These are phyloP conservation scores for Melanotaenia boesemani DNA, from an alignment of 2,797 vertebrate genomes.

Conservation along the genomic window DNA sequence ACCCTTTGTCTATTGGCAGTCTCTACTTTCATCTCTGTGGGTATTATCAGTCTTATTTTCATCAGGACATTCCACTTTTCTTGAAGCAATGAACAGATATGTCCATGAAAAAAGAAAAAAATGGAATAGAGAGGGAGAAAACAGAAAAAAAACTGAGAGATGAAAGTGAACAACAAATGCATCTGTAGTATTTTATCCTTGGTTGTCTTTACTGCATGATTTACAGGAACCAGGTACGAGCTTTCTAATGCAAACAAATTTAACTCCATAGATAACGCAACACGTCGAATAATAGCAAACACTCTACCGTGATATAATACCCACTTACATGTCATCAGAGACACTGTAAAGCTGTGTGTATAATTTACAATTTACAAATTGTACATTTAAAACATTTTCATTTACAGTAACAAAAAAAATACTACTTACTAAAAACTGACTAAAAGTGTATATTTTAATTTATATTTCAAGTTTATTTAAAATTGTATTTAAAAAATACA, in stretches of 20 bases:
- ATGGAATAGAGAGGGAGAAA: neutral
- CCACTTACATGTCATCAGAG: constrained; percentile 22
- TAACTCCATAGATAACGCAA: constrained; percentile 49
- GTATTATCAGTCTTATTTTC: constrained; percentile 16
- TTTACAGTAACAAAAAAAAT: too few species aligned
- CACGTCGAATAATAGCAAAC: constrained; percentile 45
- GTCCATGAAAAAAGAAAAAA: neutral
- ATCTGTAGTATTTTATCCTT: constrained; percentile 16
- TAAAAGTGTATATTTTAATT: too few species aligned
- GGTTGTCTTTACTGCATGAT: constrained; percentile 22
- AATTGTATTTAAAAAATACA: too few species aligned
- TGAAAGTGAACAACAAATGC: constrained; percentile 15
- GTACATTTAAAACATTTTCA: too few species aligned
- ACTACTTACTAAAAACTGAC: too few species aligned
- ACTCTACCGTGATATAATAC: constrained; percentile 44
- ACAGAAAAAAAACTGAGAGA: neutral
- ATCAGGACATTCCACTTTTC: constrained; percentile 8
- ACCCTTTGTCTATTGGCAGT: neutral
- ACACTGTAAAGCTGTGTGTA: neutral
- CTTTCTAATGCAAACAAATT: constrained; percentile 33
- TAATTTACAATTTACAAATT: too few species aligned
- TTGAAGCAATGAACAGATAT: constrained; percentile 1
- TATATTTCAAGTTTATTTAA: too few species aligned
- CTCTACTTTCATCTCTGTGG: constrained; percentile 7
- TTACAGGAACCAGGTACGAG: constrained; percentile 30